phyloP scores from a whole-genome alignment of 2,113 vertebrate species.

The Acrocephalus arundinaceus region DNA sequence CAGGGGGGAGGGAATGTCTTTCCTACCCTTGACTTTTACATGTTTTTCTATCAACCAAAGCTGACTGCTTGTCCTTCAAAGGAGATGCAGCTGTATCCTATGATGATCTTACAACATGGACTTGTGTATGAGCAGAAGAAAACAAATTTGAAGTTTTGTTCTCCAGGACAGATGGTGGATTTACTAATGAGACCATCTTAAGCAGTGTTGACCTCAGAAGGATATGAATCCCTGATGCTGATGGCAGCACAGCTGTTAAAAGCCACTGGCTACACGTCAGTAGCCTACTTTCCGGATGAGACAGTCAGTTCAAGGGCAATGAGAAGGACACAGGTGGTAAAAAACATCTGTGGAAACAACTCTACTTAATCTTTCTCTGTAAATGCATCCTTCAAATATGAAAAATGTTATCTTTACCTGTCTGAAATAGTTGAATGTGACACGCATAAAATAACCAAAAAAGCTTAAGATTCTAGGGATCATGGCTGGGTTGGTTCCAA shows the following conservation, averaged over 20 bases:
- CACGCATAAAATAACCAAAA: background rate
- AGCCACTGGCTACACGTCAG: background rate
- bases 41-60: background rate
- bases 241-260: conserved; percentile 6
- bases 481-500: background rate
- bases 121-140: background rate
- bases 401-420: background rate
- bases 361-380: background rate
- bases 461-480: background rate
- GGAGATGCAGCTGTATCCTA: background rate
- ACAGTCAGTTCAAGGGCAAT: background rate
- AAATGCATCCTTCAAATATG: background rate
- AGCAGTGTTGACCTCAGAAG: background rate
- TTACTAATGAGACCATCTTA: background rate
- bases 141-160: conserved; percentile 4
- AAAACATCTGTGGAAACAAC: background rate
- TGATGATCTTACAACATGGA: background rate
- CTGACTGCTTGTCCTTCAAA: background rate
- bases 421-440: background rate
- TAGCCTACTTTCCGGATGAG: background rate
- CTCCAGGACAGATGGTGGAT: background rate
- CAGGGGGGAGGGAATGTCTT: background rate
- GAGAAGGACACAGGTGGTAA: background rate
- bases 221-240: background rate
- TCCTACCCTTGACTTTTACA: background rate